These are phyloP conservation scores for Amblyraja radiata DNA, from an alignment of 2,797 vertebrate genomes.

Conservation along the genomic window DNA sequence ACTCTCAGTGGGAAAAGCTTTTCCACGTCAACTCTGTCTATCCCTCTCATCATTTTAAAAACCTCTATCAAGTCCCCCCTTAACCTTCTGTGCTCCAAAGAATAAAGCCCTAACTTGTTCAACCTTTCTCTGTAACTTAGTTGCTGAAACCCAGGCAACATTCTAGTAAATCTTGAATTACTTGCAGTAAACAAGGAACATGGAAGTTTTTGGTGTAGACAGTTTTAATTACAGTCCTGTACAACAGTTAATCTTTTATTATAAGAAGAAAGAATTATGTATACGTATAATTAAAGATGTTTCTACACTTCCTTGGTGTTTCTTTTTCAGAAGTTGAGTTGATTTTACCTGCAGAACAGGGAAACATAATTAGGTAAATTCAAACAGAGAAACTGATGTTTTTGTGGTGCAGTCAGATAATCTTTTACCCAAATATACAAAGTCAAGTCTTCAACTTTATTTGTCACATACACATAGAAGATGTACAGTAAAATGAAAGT, in stretches of 20 bases:
- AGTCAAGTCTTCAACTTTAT: too few species aligned
- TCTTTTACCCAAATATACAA: not conserved
- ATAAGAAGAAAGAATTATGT: not conserved
- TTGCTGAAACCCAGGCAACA: too few species aligned
- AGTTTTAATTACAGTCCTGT: not conserved
- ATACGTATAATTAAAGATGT: not conserved
- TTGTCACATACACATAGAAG: too few species aligned
- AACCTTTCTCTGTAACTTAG: too few species aligned
- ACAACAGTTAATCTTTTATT: not conserved
- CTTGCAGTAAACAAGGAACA: not conserved
- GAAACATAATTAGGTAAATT: not conserved
- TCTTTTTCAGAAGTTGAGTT: not conserved
- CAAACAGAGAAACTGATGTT: not conserved
- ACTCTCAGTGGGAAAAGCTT: too few species aligned
- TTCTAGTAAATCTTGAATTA: not conserved
- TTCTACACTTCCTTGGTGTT: not conserved
- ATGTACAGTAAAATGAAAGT: too few species aligned
- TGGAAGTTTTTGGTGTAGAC: not conserved
- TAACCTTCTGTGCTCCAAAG: too few species aligned
- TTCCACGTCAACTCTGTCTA: too few species aligned
- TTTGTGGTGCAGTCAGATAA: not conserved
- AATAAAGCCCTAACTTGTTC: too few species aligned
- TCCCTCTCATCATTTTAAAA: too few species aligned
- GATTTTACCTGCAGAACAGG: not conserved
- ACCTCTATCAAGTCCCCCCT: too few species aligned